Base-by-base conservation (phyloP, 2,797 vertebrate species). In the Labroides dimidiatus region DNA sequence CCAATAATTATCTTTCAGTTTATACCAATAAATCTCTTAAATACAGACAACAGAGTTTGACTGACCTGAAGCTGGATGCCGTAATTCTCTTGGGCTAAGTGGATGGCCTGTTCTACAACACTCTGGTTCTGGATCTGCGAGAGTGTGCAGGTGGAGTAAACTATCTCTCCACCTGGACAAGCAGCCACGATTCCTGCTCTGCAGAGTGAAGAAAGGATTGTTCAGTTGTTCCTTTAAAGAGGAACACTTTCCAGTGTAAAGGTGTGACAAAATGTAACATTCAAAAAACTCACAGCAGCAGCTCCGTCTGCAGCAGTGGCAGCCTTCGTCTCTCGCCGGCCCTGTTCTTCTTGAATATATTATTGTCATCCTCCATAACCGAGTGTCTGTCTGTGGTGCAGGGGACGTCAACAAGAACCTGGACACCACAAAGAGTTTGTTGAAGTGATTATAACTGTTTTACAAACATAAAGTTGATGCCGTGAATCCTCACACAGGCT, bases 321-420 rank as follows among this genome's bases (percentile, higher is more conserved):
- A 99, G 84, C 82, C 52, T 90, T 78, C 95, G 95, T n/a, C 97
- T 94, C 85, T 99, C 97, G 19, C 92, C 92, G n/a, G 86, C 93
- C 78, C 97, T 92, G 1, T 24, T 91, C 61, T 60, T 94, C 58
- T 78, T 93, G 82, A 99, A 99, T 75, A 99, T 95, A 82, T 96
- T 99, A 90, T 99, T 98, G 4, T 97, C 95, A 0, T 96, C 93
- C 64, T 99, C 95, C 59, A 86, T 86, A 43, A 96, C 84, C 0
- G 97, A 89, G 67, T 90, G 91, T 85, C 92, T 78, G 88, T 99
- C 98, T 10, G 95, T 96, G 1, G 96, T 98, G 79, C 98, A 99
- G 24, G 97, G 98, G 27, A 96, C 97, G 16, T 99, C 98, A 60
- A 99, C 97, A 43, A 99, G 94, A 17, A 99, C 98, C 97, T 99